A percentile compares a stretch with the other conserved stretches of the same genome.
These are phyloP conservation scores for Phallusia fumigata DNA, from an alignment of 23 tunicate species.

Conservation along the genomic window DNA sequence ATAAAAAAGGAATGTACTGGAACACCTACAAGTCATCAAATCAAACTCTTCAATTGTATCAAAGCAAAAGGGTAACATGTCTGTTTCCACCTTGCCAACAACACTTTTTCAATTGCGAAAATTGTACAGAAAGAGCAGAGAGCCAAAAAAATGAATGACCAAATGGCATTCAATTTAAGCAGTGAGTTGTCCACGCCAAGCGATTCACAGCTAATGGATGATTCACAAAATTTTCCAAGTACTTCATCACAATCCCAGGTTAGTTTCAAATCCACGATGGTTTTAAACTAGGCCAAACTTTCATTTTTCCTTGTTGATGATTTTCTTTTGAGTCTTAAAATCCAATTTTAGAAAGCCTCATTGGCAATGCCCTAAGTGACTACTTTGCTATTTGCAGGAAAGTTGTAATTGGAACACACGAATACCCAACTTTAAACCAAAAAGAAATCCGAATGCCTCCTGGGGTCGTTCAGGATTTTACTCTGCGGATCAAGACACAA, in stretches of 20 bases:
- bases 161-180: not conserved
- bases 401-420: not conserved
- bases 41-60: not conserved
- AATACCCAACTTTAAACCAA: not conserved
- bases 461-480: not conserved
- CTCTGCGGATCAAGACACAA: not conserved
- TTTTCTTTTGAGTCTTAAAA: too few relatives aligned
- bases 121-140: not conserved
- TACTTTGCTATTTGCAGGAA: not conserved
- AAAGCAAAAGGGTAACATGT: not conserved
- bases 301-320: too few relatives aligned
- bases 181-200: constrained; percentile 1
- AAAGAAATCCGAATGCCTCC: not conserved
- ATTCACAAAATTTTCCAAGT: constrained; percentile 1
- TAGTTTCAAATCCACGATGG: not conserved
- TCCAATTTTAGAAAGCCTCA: too few relatives aligned
- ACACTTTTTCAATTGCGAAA: not conserved
- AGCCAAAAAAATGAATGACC: not conserved
- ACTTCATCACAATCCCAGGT: constrained; percentile 7
- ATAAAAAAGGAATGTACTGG: not conserved
- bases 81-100: not conserved
- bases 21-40: not conserved
- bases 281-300: too few relatives aligned
- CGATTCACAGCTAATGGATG: not conserved
- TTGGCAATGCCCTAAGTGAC: too few relatives aligned